phyloP scores from a whole-genome alignment of 1,140 invertebrate genomes.

The Amphibalanus amphitrite region DNA sequence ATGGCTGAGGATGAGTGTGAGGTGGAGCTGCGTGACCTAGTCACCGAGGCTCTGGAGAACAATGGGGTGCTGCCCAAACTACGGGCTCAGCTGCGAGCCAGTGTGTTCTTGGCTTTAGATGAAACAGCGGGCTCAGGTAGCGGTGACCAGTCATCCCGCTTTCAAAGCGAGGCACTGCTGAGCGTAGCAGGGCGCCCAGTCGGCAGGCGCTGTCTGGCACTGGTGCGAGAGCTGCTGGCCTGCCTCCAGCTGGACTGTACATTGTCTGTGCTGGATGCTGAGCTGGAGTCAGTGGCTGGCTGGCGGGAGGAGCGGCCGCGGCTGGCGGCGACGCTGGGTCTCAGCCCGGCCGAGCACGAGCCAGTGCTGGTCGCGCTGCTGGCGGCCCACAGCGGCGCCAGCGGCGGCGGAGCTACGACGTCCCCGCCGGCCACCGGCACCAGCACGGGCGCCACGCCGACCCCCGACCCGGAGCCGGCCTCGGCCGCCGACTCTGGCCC shows the following conservation, averaged over 20 bases:
- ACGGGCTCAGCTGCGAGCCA: conserved; percentile 3
- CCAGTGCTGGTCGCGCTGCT: not conserved
- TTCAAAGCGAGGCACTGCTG: not conserved
- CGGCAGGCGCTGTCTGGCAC: not conserved
- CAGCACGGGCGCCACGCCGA: no score
- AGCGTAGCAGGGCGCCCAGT: not conserved
- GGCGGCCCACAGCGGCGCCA: no score
- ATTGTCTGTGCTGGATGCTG: not conserved
- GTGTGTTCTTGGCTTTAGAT: not conserved
- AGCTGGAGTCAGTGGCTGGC: not conserved
- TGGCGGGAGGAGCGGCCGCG: not conserved
- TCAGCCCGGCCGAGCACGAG: not conserved
- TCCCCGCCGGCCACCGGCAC: no score
- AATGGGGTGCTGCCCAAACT: not conserved
- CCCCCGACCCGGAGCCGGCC: no score
- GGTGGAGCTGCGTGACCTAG: not conserved
- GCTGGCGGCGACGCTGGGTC: not conserved
- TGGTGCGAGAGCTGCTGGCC: not conserved
- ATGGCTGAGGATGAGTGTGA: conserved; percentile 1
- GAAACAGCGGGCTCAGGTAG: not conserved
- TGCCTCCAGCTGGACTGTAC: not conserved
- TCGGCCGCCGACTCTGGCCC: no score
- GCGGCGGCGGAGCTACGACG: not conserved
- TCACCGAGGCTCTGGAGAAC: not conserved
- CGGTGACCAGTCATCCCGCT: not conserved